phyloP scores from a whole-genome alignment of 2,888 invertebrate species.

The Odontothrips loti region DNA sequence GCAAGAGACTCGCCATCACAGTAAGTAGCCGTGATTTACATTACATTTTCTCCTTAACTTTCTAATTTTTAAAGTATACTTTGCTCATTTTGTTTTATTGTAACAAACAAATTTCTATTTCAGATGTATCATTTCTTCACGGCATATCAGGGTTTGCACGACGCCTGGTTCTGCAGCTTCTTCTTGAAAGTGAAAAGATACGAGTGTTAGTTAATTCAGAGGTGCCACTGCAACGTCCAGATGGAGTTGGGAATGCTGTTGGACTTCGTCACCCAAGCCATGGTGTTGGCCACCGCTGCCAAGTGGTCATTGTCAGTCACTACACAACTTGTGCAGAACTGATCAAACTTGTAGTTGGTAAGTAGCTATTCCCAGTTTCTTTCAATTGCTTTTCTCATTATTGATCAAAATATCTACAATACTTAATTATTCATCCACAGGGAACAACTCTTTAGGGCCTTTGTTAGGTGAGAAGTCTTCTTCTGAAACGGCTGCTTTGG shows the following conservation, averaged over 20 bases:
- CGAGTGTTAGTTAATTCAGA: constrained; percentile 59
- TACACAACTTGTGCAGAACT: constrained; percentile 71
- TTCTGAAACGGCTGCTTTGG: background rate
- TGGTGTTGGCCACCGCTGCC: constrained; percentile 68
- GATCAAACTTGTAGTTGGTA: constrained; percentile 55
- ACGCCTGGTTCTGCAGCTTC: constrained; percentile 75
- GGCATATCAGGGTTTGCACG: constrained; percentile 85
- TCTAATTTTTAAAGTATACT: too few relatives aligned
- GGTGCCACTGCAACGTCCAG: constrained; percentile 34
- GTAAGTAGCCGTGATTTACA: background rate
- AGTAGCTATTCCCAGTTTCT: constrained; percentile 42
- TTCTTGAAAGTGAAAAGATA: constrained; percentile 81
- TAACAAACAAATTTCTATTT: constrained; percentile 16
- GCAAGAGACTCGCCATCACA: constrained; percentile 42
- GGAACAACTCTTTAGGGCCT: background rate
- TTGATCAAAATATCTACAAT: background rate
- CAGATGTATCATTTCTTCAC: constrained; percentile 48
- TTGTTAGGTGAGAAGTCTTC: background rate
- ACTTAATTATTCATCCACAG: background rate
- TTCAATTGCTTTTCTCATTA: background rate
- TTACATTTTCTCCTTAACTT: background rate
- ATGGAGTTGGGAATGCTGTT: constrained; percentile 24
- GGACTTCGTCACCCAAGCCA: constrained; percentile 59
- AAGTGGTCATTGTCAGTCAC: constrained; percentile 68
- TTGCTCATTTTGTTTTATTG: too few relatives aligned